phyloP scores from a whole-genome alignment of 1,140 invertebrate genomes.

The Glomeris maerens region DNA sequence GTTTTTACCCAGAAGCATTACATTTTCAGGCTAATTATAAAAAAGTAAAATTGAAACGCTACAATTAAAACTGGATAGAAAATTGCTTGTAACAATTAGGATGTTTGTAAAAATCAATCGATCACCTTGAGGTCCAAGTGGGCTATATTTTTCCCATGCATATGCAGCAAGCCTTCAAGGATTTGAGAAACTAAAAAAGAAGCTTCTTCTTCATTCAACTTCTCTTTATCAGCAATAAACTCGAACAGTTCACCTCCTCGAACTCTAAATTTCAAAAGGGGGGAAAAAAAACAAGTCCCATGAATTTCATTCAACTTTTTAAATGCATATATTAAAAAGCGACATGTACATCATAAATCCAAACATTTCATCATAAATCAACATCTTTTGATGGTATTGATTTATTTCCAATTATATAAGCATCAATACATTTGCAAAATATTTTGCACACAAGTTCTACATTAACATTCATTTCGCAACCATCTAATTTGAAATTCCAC shows the following conservation, averaged over 20 bases:
- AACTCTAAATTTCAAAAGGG: constrained; percentile 32
- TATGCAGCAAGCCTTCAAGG: constrained; percentile 36
- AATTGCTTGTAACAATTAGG: too few species aligned
- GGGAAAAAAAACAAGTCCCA: neutral
- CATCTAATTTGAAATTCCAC: too few species aligned
- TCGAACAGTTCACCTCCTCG: constrained; percentile 43
- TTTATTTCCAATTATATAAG: too few species aligned
- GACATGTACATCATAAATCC: neutral
- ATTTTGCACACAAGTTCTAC: too few species aligned
- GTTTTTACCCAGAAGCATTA: constrained; percentile 34
- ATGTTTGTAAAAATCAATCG: constrained; percentile 3
- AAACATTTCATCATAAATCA: too few species aligned
- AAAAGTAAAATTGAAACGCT: constrained; percentile 2
- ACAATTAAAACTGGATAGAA: neutral
- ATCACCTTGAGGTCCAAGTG: constrained; percentile 40
- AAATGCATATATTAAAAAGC: neutral
- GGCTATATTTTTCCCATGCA: constrained; percentile 38
- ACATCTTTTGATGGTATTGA: too few species aligned
- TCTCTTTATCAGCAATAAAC: constrained; percentile 39
- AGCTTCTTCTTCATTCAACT: constrained; percentile 39
- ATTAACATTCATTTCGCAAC: too few species aligned
- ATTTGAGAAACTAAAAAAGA: constrained; percentile 40
- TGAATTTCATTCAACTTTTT: neutral
- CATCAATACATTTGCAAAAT: too few species aligned
- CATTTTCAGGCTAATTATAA: constrained; percentile 39